Conservation (phyloP, 2,888 invertebrate genomes). For the Meteorus colon region DNA sequence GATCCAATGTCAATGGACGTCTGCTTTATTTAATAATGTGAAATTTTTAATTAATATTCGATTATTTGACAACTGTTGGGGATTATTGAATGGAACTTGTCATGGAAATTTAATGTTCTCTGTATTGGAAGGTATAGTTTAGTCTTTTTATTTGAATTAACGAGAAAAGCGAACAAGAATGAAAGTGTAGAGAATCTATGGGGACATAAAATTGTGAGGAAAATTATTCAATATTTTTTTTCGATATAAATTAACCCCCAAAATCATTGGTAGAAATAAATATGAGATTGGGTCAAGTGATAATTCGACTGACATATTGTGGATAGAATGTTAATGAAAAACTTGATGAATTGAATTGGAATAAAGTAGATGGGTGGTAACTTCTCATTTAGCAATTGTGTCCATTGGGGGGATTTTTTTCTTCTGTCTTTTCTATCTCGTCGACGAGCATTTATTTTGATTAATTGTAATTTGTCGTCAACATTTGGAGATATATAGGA, state of each 20-base stretch:
- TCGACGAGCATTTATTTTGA: slow-evolving; percentile 27
- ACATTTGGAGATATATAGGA: slow-evolving; percentile 5
- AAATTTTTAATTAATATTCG: not conserved
- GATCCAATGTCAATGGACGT: not conserved
- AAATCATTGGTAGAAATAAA: no score
- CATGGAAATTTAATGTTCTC: no score
- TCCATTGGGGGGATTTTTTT: not conserved
- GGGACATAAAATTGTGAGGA: no score
- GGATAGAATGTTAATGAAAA: slow-evolving; percentile 20
- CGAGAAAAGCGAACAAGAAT: no score
- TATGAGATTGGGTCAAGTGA: slow-evolving; percentile 11
- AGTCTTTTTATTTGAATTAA: no score
- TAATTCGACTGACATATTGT: slow-evolving; percentile 5
- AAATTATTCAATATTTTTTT: not conserved
- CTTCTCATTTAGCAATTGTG: slow-evolving; percentile 31
- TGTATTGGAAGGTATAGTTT: no score
- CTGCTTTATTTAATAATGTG: not conserved
- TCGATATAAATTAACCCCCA: no score
- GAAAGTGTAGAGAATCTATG: no score
- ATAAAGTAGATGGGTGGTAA: slow-evolving; percentile 33
- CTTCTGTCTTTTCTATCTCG: not conserved
- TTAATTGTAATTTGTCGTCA: slow-evolving; percentile 38
- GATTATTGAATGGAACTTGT: no score
- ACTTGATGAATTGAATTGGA: slow-evolving; percentile 11
- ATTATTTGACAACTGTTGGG: no score